Conservation (phyloP, 2,888 invertebrate species). For the Drosophila mettleri region DNA sequence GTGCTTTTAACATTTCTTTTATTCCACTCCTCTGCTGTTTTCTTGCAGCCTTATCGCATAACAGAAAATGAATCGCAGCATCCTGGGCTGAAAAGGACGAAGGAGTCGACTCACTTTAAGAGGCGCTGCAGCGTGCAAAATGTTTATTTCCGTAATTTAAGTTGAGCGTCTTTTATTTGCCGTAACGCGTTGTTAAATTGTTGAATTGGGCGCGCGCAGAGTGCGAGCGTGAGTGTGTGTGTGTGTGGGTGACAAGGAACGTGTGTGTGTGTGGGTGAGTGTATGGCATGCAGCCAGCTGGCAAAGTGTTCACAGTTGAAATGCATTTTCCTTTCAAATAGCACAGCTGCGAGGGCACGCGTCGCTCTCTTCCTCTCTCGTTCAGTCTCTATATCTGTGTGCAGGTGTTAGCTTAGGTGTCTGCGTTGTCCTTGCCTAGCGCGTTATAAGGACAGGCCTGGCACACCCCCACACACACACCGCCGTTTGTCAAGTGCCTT, state of each 20-base stretch:
- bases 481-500: conserved; percentile 47
- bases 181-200: conserved; percentile 47
- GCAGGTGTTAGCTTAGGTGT: conserved; percentile 6
- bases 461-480: conserved; percentile 23
- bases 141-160: conserved; percentile 71
- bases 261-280: background rate
- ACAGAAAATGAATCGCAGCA: conserved; percentile 47
- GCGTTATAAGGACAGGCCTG: conserved; percentile 8
- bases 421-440: conserved; percentile 24
- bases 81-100: background rate
- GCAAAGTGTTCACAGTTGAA: conserved; percentile 19
- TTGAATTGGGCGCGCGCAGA: conserved; percentile 22
- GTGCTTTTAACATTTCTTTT: conserved; percentile 12
- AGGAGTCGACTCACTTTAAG: conserved; percentile 46
- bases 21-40: background rate
- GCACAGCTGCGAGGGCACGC: background rate
- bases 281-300: conserved; percentile 27
- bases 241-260: background rate
- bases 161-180: conserved; percentile 48
- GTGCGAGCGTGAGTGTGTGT: background rate
- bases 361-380: background rate
- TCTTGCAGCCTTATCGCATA: conserved; percentile 60
- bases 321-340: conserved; percentile 26
- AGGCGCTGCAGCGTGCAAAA: conserved; percentile 67
- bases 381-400: background rate